These are phyloP conservation scores for Cheilosia scutellata DNA, from an alignment of 2,888 invertebrate species.

Conservation along the genomic window DNA sequence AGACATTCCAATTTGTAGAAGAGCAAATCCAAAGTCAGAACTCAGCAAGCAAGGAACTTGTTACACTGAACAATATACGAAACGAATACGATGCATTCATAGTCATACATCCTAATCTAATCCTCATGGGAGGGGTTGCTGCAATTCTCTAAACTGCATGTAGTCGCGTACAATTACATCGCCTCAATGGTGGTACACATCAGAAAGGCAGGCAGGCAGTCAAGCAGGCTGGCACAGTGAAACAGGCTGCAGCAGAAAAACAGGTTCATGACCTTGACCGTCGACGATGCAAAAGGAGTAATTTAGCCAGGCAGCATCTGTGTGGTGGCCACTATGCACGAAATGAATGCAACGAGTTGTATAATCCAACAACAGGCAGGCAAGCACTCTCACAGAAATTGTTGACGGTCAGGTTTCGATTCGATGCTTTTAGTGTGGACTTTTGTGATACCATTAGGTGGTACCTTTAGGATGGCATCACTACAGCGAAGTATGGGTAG, in stretches of 20 bases:
- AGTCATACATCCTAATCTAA: slow-evolving; percentile 47
- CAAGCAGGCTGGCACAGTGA: slow-evolving; percentile 20
- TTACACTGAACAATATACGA: slow-evolving; percentile 34
- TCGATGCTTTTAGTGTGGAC: slow-evolving; percentile 14
- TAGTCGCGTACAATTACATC: slow-evolving; percentile 45
- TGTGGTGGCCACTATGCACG: slow-evolving; percentile 41
- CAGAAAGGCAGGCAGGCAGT: background rate
- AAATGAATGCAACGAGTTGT: slow-evolving; percentile 43
- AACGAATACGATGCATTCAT: slow-evolving; percentile 25
- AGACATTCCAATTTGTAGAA: background rate
- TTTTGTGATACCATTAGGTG: background rate
- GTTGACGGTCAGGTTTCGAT: slow-evolving; percentile 49
- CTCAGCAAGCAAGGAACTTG: slow-evolving; percentile 30
- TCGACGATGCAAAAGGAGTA: slow-evolving; percentile 75
- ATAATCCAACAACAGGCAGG: slow-evolving; percentile 6
- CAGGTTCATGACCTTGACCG: slow-evolving; percentile 83
- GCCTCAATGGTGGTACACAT: slow-evolving; percentile 43
- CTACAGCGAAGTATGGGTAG: background rate
- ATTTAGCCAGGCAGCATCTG: slow-evolving; percentile 56
- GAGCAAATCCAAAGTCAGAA: slow-evolving; percentile 42
- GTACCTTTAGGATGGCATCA: background rate
- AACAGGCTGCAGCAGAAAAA: slow-evolving; percentile 70
- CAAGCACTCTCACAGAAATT: slow-evolving; percentile 29
- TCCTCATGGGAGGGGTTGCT: slow-evolving; percentile 51
- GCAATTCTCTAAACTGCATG: slow-evolving; percentile 33